phyloP scores from a whole-genome alignment of 1,140 invertebrate species.

The Aphelinus certus region DNA sequence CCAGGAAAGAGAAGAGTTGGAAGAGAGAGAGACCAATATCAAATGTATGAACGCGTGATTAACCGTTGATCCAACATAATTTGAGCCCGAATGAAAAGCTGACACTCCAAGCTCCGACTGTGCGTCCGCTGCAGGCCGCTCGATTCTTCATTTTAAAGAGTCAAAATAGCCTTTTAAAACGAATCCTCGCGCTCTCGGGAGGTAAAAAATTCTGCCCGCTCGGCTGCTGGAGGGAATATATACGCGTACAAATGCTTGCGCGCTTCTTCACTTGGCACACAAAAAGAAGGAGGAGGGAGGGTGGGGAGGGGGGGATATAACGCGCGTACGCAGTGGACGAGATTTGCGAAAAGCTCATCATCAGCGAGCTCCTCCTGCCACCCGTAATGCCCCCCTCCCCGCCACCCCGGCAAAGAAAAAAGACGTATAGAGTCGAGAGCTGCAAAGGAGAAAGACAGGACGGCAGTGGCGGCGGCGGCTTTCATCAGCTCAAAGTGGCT shows the following conservation, averaged over 20 bases:
- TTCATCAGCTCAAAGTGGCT: conserved; percentile 41
- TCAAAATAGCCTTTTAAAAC: conserved; percentile 26
- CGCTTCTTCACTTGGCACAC: background rate
- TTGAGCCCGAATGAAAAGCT: too few species aligned
- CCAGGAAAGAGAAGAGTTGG: too few species aligned
- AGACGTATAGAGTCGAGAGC: background rate
- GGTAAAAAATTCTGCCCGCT: conserved; percentile 8
- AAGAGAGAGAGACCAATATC: too few species aligned
- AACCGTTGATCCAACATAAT: too few species aligned
- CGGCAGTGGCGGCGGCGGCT: background rate
- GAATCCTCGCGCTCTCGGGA: background rate
- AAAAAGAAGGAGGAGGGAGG: background rate
- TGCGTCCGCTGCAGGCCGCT: background rate
- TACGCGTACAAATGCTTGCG: background rate
- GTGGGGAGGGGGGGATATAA: background rate
- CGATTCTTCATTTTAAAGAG: conserved; percentile 17
- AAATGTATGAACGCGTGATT: too few species aligned
- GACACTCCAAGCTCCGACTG: background rate
- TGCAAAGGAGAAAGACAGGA: background rate
- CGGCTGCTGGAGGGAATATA: background rate
- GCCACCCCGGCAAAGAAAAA: background rate
- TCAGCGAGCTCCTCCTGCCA: conserved; percentile 12
- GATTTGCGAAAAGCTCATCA: conserved; percentile 33
- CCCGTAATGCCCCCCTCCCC: background rate
- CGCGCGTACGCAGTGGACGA: background rate